These are phyloP conservation scores for Chionodraco myersi DNA, from an alignment of 2,113 vertebrate genomes.

Conservation along the genomic window DNA sequence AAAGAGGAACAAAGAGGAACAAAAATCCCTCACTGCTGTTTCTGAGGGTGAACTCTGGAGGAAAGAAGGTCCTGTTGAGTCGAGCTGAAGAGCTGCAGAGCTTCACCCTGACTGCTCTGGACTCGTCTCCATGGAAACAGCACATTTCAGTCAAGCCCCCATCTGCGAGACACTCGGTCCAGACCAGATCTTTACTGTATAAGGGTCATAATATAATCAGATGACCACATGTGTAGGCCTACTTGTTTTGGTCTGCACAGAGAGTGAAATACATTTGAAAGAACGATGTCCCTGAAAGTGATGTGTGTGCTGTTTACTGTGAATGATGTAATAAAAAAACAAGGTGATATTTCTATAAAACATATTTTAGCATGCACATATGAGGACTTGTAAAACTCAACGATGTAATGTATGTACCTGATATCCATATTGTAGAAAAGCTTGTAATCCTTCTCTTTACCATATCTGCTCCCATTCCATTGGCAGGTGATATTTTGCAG, in stretches of 20 bases:
- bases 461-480: slow-evolving; percentile 81
- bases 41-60: slow-evolving; percentile 83
- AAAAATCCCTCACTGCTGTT: slow-evolving; percentile 84
- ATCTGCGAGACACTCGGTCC: slow-evolving; percentile 80
- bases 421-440: slow-evolving; percentile 82
- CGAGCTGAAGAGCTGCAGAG: slow-evolving; percentile 72
- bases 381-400: background rate
- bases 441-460: slow-evolving; percentile 60
- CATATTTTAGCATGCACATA: background rate
- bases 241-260: background rate
- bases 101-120: slow-evolving; percentile 77
- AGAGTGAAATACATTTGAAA: background rate
- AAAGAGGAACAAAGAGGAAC: background rate
- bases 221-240: too few relatives aligned
- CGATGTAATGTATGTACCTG: slow-evolving; percentile 32
- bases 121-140: slow-evolving; percentile 83
- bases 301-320: background rate
- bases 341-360: too few relatives aligned
- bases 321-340: background rate
- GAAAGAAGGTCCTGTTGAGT: slow-evolving; percentile 83
- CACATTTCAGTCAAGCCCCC: slow-evolving; percentile 35
- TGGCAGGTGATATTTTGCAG: slow-evolving; percentile 84
- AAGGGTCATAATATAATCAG: slow-evolving; percentile 9
- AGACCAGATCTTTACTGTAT: slow-evolving; percentile 59
- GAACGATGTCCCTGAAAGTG: background rate